Conservation (phyloP, 2,797 vertebrate species). For the Manis crassicaudata region DNA sequence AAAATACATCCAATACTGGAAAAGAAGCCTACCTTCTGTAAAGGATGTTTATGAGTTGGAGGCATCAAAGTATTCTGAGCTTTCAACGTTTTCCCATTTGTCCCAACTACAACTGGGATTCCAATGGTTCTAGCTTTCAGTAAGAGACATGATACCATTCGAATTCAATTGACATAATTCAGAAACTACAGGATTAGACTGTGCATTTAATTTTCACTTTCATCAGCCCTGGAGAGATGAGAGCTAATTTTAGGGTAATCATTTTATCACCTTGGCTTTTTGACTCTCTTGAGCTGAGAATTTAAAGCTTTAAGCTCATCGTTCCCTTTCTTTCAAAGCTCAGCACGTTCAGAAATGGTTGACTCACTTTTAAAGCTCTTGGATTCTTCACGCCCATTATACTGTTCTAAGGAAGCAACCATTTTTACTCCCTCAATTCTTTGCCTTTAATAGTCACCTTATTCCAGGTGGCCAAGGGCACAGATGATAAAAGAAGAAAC, state of each 20-base stretch:
- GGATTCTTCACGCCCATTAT: not conserved
- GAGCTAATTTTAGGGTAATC: conserved; percentile 68
- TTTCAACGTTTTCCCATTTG: conserved; percentile 48
- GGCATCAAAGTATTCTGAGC: not conserved
- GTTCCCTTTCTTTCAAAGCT: conserved; percentile 45
- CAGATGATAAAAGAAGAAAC: not conserved
- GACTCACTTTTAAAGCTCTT: not conserved
- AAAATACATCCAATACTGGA: not conserved
- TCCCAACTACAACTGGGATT: not conserved
- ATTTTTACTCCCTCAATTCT: not conserved
- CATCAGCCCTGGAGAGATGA: conserved; percentile 57
- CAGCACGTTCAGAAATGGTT: conserved; percentile 1
- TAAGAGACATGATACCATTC: not conserved
- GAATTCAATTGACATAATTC: conserved; percentile 55
- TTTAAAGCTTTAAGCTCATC: conserved; percentile 39
- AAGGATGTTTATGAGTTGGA: not conserved
- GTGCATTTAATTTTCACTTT: conserved; percentile 68
- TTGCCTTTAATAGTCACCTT: not conserved
- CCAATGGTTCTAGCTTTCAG: conserved; percentile 31
- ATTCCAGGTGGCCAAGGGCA: not conserved
- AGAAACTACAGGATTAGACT: conserved; percentile 49
- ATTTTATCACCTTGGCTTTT: conserved; percentile 65
- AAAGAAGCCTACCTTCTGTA: conserved; percentile 18
- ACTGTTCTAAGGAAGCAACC: not conserved
- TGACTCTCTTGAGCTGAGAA: conserved; percentile 50